Base-by-base conservation (phyloP, 2,888 invertebrate genomes). In the Lycocerus yunnanus region DNA sequence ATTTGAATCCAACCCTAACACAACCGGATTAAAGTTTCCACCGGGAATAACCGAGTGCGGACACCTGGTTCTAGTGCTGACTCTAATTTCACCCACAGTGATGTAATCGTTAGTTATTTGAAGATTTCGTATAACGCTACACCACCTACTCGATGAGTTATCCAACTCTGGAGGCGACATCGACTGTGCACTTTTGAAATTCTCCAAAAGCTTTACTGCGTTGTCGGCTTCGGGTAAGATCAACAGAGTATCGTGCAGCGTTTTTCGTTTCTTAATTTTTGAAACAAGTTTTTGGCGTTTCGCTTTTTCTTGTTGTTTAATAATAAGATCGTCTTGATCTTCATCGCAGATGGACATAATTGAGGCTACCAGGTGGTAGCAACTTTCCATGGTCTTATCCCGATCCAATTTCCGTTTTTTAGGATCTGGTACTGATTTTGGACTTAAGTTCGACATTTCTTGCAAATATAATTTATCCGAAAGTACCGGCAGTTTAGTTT, bases 21-120 rank as follows among this genome's bases (percentile, higher is more conserved):
- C 85, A 1, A 87, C 84, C 2, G 84, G 81, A 14, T 86, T 86
- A 75, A 86, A 87, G 75, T 85, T 86, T 11, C 86, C 86, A 13
- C 84, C 85, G 20, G 83, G 76, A 15, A 84, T 82, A 63, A 85
- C 81, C 9, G 82, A 80, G 71, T 84, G 83, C 11, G 78, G 76
- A 15, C 81, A 77, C 27, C 81, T 81, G 66, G 82, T 82, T 15
- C 78, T 78, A 68, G 78, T 78, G 61, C 83, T 80, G 11, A 85
- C 78, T 14, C 81, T 77, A 15, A 86, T 79, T n/a, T 82, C 81
- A 1, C 84, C 84, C 11, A 80, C 80, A 60, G 83, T 71, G 13
- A 83, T 76, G 15, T 76, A 76, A 60, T 81, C 78, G 6, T 81
- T 79, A 77, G 81, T 79, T 69, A 78, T 74, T 71, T 82, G 81